Base-by-base conservation (phyloP, 2,888 invertebrate species). In the Macaria notata region DNA sequence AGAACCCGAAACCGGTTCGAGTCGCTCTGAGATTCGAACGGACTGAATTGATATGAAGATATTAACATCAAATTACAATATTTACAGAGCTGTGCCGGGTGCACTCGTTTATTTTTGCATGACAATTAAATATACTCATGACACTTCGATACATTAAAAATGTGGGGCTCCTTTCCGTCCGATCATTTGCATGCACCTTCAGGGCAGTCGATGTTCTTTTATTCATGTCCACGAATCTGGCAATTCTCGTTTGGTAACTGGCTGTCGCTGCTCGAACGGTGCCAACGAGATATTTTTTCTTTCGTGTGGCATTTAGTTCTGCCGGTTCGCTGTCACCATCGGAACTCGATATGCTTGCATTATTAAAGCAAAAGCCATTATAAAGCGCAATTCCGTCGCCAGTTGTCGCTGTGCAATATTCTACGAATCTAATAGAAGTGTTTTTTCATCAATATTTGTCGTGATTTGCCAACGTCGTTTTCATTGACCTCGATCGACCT, bases 41-140 rank as follows among this genome's bases (percentile, higher is more conserved):
- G 72, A 75, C 69, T 67, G 71, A 72, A 75, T 73, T 74, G 69
- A 78, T 78, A 83, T 82, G 73, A 79, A 83, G 83, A 79, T 86
- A 84, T 85, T 84, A 84, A 77, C 81, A 83, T 84, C 78, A 78
- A 80, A 84, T 86, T 85, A 79, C 82, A 83, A 85, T 86, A 85
- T 84, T 85, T 81, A 83, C 82, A 73, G 73, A 77, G 68, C 74
- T 62, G 67, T 70, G 75, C 78, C 77, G 78, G 78, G 73, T 81
- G 81, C 72, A 72, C 65, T 79, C 76, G 78, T 77, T 81, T 77
- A 79, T 79, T 86, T 86, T 83, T 84, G 82, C 87, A 86, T 88
- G 79, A 86, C 86, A 86, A 86, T 82, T 79, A 81, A 81, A 78
- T 81, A 80, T 76, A 72, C 77, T 77, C 71, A 74, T 70, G 68